Conservation (phyloP, 2,888 invertebrate species). For the Synanthedon tipuliformis region DNA sequence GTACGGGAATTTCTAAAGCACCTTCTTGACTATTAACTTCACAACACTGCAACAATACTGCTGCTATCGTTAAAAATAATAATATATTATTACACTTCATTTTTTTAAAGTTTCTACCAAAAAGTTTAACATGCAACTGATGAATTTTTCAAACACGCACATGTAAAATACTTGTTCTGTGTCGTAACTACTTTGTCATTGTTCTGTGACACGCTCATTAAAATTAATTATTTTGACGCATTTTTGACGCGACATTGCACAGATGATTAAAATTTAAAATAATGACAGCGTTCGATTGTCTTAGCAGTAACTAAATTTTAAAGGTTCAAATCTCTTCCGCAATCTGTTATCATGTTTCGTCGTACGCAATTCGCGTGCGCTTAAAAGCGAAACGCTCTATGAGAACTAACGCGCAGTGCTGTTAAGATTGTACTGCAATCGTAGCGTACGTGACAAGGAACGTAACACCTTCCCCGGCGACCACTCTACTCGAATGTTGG, state of each 20-base stretch:
- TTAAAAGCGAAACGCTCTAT: not conserved
- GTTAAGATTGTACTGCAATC: constrained; percentile 10
- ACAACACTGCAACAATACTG: constrained; percentile 8
- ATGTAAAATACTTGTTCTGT: not conserved
- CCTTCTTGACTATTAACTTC: constrained; percentile 39
- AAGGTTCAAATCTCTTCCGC: constrained; percentile 2
- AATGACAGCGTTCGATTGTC: too few relatives aligned
- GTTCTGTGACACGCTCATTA: not conserved
- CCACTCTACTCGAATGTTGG: constrained; percentile 13
- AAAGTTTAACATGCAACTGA: not conserved
- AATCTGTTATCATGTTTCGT: constrained; percentile 4
- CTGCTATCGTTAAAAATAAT: constrained; percentile 5
- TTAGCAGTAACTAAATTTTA: too few relatives aligned
- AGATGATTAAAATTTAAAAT: not conserved
- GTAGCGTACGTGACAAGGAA: constrained; percentile 8
- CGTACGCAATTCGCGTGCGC: constrained; percentile 2
- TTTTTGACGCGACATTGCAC: not conserved
- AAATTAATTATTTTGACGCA: not conserved
- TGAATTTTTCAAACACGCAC: not conserved
- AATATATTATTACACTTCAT: constrained; percentile 9
- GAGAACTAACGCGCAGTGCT: constrained; percentile 7
- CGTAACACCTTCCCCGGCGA: constrained; percentile 11
- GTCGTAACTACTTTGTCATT: not conserved
- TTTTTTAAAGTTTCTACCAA: not conserved
- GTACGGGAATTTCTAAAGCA: constrained; percentile 78